Evolutionary conservation across 1,140 invertebrate species (phyloP), one percentile per base, ranked within the genome.

Genomic region (Araneus ventricosus): DNA sequence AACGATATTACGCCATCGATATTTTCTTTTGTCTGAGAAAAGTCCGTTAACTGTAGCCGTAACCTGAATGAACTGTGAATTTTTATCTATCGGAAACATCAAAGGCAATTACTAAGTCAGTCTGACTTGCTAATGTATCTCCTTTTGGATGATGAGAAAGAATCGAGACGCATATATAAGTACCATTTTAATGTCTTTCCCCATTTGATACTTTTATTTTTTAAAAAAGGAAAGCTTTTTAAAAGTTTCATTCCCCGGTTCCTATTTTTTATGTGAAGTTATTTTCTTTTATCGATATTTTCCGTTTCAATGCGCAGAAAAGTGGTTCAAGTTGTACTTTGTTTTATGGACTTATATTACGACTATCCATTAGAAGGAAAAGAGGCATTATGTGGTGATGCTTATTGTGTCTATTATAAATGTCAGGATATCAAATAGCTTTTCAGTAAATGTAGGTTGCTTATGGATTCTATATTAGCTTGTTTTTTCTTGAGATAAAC

Each of bases 131-230:
- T 39, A 41, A 82, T 82, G 24, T 82, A 82, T 27, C 41, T 30
- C 39, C 41, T 82, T 45, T n/a, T 8, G 22, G 80, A 82, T 20
- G 14, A 52, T 45, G 24, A 82, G 24, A 22, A 45, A 52, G 39
- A 75, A 75, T 52, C 24, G 80, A 82, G 41, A 14, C 24, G 80
- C 1, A 82, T 82, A 82, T 82, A 82, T 82, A 82, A 82, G 80
- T 82, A 27, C 39, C 80, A 82, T 27, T 82, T 52, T 82, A 82
- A 82, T 82, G 80, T 8, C 80, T 41, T 82, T 82, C 0, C n/a
- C 24, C 22, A n/a, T 82, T n/a, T 45, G 80, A 82, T 82, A 8
- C 1, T 82, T 82, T 82, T 52, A 6, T 45, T 82, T 52, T 82
- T 82, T 75, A 1, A 5, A 22, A 75, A 24, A 22, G 10, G 17